Evolutionary conservation across 2,888 invertebrate genomes (phyloP), one percentile per base, ranked within the genome.

Genomic region (Dyspetes luteomarginatus): DNA sequence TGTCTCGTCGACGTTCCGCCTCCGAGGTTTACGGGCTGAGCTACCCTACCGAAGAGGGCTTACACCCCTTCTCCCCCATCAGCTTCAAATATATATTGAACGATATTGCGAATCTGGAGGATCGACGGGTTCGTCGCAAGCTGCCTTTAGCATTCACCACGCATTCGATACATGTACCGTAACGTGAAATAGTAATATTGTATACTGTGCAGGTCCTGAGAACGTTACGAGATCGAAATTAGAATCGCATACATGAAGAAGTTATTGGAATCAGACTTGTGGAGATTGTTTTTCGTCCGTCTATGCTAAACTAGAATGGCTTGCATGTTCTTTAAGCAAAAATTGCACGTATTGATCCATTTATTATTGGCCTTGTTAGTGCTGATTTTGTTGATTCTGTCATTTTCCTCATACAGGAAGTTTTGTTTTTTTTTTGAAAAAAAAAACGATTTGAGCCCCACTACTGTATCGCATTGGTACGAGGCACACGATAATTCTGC

Each of bases 41-140:
- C n/a, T n/a, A n/a, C n/a, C n/a, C n/a, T n/a, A n/a, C n/a, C n/a
- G n/a, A n/a, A 36, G 36, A 36, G 30, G 3, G 3, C 30, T 30
- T 30, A 30, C 36, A 12, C 7, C 4, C 36, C 12, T 36, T n/a
- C n/a, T n/a, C n/a, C n/a, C n/a, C n/a, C n/a, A n/a, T n/a, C n/a
- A n/a, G n/a, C 12, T 22, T 12, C 56, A 26, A 45, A 50, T 52
- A 41, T 22, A 15, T 15, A 41, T 67, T 24, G 19, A 30, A 78
- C 67, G 73, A 68, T 68, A 73, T 78, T 68, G 73, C 60, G 30
- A 73, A 68, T 67, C 50, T 72, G 15, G n/a, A 19, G 55, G 22
- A 64, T 62, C 52, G 58, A 56, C 19, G 45, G 56, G 26, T 69
- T 55, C 12, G n/a, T n/a, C 55, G 15, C 26, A 73, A 68, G 55